A percentile compares a stretch with the other conserved stretches of the same genome.
These are phyloP conservation scores for Oreochromis aureus DNA, from an alignment of 2,113 vertebrate species.

Conservation along the genomic window DNA sequence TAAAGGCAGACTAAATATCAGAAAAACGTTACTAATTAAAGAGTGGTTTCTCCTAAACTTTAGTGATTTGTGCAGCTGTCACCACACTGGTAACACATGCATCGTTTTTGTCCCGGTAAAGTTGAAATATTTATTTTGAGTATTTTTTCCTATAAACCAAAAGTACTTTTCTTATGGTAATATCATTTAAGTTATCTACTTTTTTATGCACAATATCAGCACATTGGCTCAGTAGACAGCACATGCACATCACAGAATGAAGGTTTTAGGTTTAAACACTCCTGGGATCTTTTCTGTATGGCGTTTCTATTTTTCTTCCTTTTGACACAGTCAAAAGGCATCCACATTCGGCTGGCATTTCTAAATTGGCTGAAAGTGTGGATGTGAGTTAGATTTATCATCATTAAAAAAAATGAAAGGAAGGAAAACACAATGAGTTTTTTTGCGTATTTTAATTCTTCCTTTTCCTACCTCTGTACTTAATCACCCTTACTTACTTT, in stretches of 20 bases:
- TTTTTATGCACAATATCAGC: not conserved
- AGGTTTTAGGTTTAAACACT: not conserved
- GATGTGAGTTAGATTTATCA: not conserved
- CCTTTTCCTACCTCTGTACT: not conserved
- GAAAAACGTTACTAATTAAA: not conserved
- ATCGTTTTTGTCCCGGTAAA: not conserved
- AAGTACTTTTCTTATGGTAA: not conserved
- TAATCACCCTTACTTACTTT: not conserved
- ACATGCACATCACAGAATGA: not conserved
- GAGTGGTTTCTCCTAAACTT: not conserved
- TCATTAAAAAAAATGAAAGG: not conserved
- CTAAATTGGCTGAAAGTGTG: not conserved
- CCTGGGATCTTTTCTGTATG: not conserved
- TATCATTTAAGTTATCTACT: not conserved
- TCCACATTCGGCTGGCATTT: not conserved
- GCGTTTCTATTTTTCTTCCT: not conserved
- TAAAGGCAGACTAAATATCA: not conserved
- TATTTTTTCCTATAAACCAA: not conserved
- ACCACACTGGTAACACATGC: not conserved
- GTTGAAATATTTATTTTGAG: not conserved
- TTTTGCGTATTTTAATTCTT: not conserved
- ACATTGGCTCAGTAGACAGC: not conserved
- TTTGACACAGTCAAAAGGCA: not conserved
- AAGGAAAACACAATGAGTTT: too few species aligned
- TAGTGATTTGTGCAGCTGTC: not conserved